Evolutionary conservation across 2,888 invertebrate species (phyloP), one percentile per base, ranked within the genome.

Genomic region (Leucoptera coffeella): DNA sequence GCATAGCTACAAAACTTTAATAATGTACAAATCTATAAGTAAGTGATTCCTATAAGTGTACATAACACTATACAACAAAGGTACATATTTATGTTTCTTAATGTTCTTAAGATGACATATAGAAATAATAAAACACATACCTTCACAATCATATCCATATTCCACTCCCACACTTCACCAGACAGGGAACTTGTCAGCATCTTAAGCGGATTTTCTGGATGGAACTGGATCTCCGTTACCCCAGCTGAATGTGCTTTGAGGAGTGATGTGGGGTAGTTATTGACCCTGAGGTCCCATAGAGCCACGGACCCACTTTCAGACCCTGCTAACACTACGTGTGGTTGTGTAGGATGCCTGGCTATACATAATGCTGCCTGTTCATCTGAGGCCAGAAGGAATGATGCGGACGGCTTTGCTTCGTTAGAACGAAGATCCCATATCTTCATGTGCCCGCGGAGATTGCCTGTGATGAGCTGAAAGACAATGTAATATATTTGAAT

Each of bases 101-200:
- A n/a, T n/a, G n/a, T n/a, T n/a, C n/a, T n/a, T n/a, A n/a, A n/a
- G n/a, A n/a, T n/a, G n/a, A n/a, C n/a, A n/a, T n/a, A n/a, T n/a
- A n/a, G n/a, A n/a, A n/a, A n/a, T n/a, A n/a, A n/a, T n/a, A n/a
- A n/a, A n/a, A n/a, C n/a, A n/a, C n/a, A n/a, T n/a, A n/a, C n/a
- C n/a, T n/a, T n/a, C n/a, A n/a, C n/a, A n/a, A n/a, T n/a, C n/a
- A 51, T 45, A 33, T 78, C 77, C 42, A 81, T 79, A 33, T 85
- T 82, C 93, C 93, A 94, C 45, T 91, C 87, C 88, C 91, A 92
- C 3, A 93, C 57, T 48, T 90, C 86, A 0, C 93, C 93, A 24
- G 82, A 80, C 26, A 75, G 73, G 0, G 92, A 87, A 43, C 86
- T 82, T 1, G 87, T 85, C 35, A 90, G 83, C 2, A 94, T 47